Evolutionary conservation across 2,797 vertebrate genomes (phyloP), one percentile per base, ranked within the genome.

Genomic region (Poecile montanus): DNA sequence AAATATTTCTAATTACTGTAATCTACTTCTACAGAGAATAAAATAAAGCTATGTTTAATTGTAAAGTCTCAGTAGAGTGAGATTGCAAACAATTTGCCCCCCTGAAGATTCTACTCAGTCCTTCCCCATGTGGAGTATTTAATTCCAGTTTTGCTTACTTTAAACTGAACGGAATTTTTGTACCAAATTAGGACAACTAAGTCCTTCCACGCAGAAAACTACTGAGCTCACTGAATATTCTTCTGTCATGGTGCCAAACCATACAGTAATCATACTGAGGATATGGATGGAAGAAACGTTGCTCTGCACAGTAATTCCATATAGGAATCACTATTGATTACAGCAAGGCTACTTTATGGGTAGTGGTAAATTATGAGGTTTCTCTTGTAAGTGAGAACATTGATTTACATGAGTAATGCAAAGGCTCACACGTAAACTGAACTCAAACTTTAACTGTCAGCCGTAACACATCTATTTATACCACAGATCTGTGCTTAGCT

Each of bases 221-320:
- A 97, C 96, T 96, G 89, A 94, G 62, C 88, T 96, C 96, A 97
- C 95, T 98, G 98, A 97, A 97, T 98, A 97, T 92, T 96, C 71
- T 91, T 81, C 91, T 98, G 95, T 93, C 85, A 5, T 61, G 86
- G 36, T 96, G 97, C 97, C 98, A 98, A 98, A 97, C 97, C 98
- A 97, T 90, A 94, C 83, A 97, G 94, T 72, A 94, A 96, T 96
- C 95, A 96, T 79, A 48, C 78, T 95, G 96, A 97, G 97, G 94
- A 97, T 95, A 93, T 85, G 65, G 82, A 80, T 87, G 72, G 27
- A 92, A 95, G 95, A 89, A 88, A 96, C 63, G 32, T 80, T 94
- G 76, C 83, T 91, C 68, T 77, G 89, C 94, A 93, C 76, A 95
- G 82, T 93, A 96, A 93, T 97, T 96, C 93, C 87, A 92, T 63